Evolutionary conservation across 1,140 invertebrate genomes (phyloP).

Genomic region (Calliphora vicina): DNA sequence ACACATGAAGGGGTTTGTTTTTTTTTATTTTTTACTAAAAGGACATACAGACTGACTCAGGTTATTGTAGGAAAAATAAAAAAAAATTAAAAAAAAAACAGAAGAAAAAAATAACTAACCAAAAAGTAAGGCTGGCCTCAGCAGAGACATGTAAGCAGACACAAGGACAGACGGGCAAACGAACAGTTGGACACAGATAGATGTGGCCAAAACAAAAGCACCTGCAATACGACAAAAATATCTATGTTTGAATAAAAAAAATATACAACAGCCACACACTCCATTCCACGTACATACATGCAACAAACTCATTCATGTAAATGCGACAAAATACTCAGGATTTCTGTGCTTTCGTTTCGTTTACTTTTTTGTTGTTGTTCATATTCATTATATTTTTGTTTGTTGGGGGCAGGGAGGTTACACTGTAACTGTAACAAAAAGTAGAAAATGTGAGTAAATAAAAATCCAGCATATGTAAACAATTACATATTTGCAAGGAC

Average conservation of each 20-base stretch:
- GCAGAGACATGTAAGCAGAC: background rate
- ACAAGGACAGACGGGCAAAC: background rate
- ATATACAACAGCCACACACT: background rate
- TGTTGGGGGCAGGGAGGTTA: background rate
- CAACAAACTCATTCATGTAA: background rate
- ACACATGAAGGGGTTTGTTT: background rate
- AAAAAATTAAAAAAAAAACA: background rate
- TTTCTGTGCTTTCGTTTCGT: background rate
- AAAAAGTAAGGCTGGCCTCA: background rate
- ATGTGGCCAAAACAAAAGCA: slow-evolving; percentile 51
- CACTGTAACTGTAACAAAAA: background rate
- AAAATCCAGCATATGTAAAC: background rate
- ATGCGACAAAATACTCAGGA: slow-evolving; percentile 27
- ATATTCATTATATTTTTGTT: background rate
- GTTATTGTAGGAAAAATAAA: background rate
- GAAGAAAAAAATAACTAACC: background rate
- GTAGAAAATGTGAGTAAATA: background rate
- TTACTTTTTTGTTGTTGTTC: background rate
- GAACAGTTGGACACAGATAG: slow-evolving; percentile 34
- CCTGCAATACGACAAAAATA: slow-evolving; percentile 54
- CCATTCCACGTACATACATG: background rate
- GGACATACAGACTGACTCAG: background rate
- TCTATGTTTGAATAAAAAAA: slow-evolving; percentile 20
- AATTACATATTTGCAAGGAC: background rate
- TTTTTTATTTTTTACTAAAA: background rate